Evolutionary conservation across 2,797 vertebrate genomes (phyloP).

Genomic region (Diceros bicornis): DNA sequence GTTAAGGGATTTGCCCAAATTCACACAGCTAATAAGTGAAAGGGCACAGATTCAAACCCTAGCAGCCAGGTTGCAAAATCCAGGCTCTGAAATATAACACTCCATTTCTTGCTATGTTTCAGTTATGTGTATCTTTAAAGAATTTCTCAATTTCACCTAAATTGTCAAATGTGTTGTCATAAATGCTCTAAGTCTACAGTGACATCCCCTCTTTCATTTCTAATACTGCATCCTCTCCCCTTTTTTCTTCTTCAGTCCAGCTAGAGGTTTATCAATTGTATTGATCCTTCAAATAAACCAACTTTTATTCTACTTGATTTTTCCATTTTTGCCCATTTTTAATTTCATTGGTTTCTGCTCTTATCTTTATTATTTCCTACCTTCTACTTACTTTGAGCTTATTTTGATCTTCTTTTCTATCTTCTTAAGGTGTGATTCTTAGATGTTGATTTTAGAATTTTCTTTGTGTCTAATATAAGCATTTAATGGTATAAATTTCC

Average conservation of each 20-base stretch:
- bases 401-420: background rate
- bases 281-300: background rate
- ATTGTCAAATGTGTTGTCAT: background rate
- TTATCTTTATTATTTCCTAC: conserved; percentile 36
- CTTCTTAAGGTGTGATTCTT: background rate
- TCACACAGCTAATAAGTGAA: background rate
- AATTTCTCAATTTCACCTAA: background rate
- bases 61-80: background rate
- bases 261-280: background rate
- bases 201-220: background rate
- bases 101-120: background rate
- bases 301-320: background rate
- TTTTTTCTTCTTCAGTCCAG: background rate
- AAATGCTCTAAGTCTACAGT: background rate
- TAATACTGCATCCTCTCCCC: background rate
- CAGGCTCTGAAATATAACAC: background rate
- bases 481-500: background rate
- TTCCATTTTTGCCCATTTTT: conserved; percentile 50
- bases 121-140: background rate
- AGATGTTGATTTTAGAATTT: conserved; percentile 37
- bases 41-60: background rate
- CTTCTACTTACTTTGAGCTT: background rate
- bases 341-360: background rate
- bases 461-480: conserved; percentile 3
- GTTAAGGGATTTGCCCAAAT: background rate